These are phyloP conservation scores for Nannospalax galili DNA, from an alignment of 2,113 vertebrate species.

Conservation along the genomic window DNA sequence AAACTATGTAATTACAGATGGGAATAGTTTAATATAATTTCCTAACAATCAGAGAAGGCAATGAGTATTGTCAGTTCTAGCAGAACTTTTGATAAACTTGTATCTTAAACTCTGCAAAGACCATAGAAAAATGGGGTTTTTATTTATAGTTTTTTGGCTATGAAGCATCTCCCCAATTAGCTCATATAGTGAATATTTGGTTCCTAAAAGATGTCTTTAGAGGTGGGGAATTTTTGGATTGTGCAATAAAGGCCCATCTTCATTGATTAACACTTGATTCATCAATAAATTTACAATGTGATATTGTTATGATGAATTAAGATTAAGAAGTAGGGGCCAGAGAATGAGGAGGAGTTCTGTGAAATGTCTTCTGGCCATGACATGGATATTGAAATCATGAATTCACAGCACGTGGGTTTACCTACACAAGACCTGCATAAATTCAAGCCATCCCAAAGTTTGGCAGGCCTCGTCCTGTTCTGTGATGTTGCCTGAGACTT, in stretches of 20 bases:
- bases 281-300: no score
- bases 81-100: background rate
- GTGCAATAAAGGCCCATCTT: background rate
- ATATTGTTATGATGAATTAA: background rate
- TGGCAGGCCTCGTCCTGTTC: background rate
- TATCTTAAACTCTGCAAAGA: background rate
- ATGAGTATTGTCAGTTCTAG: background rate
- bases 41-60: no score
- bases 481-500: background rate
- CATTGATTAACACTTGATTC: background rate
- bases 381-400: no score
- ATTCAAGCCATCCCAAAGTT: no score
- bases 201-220: background rate
- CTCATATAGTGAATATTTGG: background rate
- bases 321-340: no score
- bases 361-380: no score
- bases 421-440: no score
- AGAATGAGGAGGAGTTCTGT: no score
- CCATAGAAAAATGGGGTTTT: background rate
- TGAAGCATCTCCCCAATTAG: background rate
- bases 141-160: background rate
- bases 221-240: background rate
- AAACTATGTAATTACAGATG: no score
- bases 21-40: no score
- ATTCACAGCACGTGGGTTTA: no score